Conservation (phyloP, 2,888 invertebrate genomes). For the Elysia crispata region DNA sequence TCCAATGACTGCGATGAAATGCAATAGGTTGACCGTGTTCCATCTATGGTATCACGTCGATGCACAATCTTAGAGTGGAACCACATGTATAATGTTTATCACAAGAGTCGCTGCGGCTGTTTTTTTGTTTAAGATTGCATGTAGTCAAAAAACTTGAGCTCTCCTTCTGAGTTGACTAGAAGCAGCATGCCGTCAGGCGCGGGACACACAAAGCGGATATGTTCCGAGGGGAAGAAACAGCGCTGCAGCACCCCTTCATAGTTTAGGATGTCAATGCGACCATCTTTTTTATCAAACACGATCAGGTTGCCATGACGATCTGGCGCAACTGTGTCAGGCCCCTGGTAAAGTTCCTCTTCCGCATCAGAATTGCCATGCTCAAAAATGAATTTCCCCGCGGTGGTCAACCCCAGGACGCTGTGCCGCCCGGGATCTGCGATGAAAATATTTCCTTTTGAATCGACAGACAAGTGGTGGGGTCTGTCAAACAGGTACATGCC, state of each 20-base stretch:
- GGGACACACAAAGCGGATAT: slow-evolving; percentile 63
- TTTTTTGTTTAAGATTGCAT: too few relatives aligned
- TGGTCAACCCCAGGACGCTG: slow-evolving; percentile 62
- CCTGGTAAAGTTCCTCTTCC: slow-evolving; percentile 66
- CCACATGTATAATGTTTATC: too few relatives aligned
- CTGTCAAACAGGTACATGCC: slow-evolving; percentile 65
- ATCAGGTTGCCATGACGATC: slow-evolving; percentile 64
- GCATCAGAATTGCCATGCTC: slow-evolving; percentile 67
- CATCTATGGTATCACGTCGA: too few relatives aligned
- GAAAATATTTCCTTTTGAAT: slow-evolving; percentile 60
- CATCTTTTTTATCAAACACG: slow-evolving; percentile 67
- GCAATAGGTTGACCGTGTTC: too few relatives aligned
- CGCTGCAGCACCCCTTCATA: slow-evolving; percentile 64
- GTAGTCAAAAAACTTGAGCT: slow-evolving; percentile 66
- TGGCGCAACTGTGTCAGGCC: slow-evolving; percentile 66
- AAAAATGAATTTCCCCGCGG: slow-evolving; percentile 63
- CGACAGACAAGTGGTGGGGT: slow-evolving; percentile 63
- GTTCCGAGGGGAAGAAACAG: slow-evolving; percentile 63
- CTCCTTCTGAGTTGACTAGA: slow-evolving; percentile 64
- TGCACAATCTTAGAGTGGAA: too few relatives aligned
- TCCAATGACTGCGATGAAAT: too few relatives aligned
- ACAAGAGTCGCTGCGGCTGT: too few relatives aligned
- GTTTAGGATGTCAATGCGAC: slow-evolving; percentile 64
- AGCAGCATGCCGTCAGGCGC: slow-evolving; percentile 65
- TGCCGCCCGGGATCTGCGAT: slow-evolving; percentile 67